These are phyloP conservation scores for Chrysopa pallens DNA, from an alignment of 1,140 invertebrate species.

Conservation along the genomic window DNA sequence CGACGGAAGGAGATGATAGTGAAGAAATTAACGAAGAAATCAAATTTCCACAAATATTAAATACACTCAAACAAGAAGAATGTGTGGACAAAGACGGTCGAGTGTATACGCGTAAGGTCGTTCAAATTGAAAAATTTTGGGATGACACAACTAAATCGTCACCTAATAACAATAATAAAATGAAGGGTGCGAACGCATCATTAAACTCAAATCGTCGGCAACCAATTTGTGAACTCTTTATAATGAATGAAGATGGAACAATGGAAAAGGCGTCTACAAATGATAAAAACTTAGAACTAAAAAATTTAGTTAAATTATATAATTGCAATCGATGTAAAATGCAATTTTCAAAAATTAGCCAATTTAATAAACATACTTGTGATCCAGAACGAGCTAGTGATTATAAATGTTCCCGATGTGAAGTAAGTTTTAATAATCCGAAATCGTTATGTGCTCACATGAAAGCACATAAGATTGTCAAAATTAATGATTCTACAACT, in stretches of 20 bases:
- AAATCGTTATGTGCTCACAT: slow-evolving; percentile 29
- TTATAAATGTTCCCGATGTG: slow-evolving; percentile 26
- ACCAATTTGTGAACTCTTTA: slow-evolving; percentile 6
- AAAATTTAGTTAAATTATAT: slow-evolving; percentile 11
- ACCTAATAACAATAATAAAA: background rate
- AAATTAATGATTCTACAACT: background rate
- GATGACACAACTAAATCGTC: slow-evolving; percentile 7
- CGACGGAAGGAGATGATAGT: background rate
- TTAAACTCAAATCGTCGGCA: background rate
- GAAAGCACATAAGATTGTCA: slow-evolving; percentile 24
- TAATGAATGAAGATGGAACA: slow-evolving; percentile 7
- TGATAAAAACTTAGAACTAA: slow-evolving; percentile 4
- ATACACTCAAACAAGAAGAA: slow-evolving; percentile 26
- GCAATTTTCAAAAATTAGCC: slow-evolving; percentile 12
- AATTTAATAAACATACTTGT: slow-evolving; percentile 15
- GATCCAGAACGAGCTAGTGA: slow-evolving; percentile 14
- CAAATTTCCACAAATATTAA: slow-evolving; percentile 18
- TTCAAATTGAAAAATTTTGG: slow-evolving; percentile 35
- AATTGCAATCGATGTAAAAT: slow-evolving; percentile 13
- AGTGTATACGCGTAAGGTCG: slow-evolving; percentile 29
- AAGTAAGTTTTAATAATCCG: slow-evolving; percentile 23
- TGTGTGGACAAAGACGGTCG: slow-evolving; percentile 29
- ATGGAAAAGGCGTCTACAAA: slow-evolving; percentile 5
- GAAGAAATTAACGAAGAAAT: slow-evolving; percentile 1
- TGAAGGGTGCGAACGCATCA: slow-evolving; percentile 4